Evolutionary conservation across 2,797 vertebrate species (phyloP).

Genomic region (Characodon lateralis): DNA sequence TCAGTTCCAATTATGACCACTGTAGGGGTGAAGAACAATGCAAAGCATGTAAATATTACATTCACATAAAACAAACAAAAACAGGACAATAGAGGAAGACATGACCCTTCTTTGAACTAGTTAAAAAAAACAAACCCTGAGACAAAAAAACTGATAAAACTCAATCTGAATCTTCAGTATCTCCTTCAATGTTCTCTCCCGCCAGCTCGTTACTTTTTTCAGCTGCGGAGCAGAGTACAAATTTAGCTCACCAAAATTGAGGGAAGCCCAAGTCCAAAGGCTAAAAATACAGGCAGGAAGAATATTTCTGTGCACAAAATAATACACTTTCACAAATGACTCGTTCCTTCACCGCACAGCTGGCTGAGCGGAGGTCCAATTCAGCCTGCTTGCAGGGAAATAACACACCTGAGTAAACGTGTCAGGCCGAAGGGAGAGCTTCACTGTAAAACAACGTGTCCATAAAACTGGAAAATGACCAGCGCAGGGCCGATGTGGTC

Average conservation of each 20-base stretch:
- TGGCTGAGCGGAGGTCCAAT: slow-evolving; percentile 44
- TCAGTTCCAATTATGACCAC: slow-evolving; percentile 3
- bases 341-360: slow-evolving; percentile 29
- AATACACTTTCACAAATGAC: slow-evolving; percentile 58
- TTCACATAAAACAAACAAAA: slow-evolving; percentile 50
- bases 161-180: slow-evolving; percentile 37
- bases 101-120: slow-evolving; percentile 45
- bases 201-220: slow-evolving; percentile 38
- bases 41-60: slow-evolving; percentile 48
- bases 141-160: slow-evolving; percentile 44
- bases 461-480: slow-evolving; percentile 22
- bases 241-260: slow-evolving; percentile 80
- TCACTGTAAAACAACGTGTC: slow-evolving; percentile 18
- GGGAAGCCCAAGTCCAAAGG: slow-evolving; percentile 70
- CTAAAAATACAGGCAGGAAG: slow-evolving; percentile 72
- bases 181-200: slow-evolving; percentile 67
- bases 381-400: slow-evolving; percentile 49
- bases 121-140: slow-evolving; percentile 68
- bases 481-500: slow-evolving; percentile 32
- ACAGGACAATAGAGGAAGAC: slow-evolving; percentile 12
- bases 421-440: slow-evolving; percentile 19
- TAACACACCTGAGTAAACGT: slow-evolving; percentile 67
- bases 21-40: not conserved
- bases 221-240: slow-evolving; percentile 65
- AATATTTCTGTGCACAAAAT: slow-evolving; percentile 69